These are phyloP conservation scores for Peribatodes rhomboidaria DNA, from an alignment of 2,888 invertebrate species.

Conservation along the genomic window DNA sequence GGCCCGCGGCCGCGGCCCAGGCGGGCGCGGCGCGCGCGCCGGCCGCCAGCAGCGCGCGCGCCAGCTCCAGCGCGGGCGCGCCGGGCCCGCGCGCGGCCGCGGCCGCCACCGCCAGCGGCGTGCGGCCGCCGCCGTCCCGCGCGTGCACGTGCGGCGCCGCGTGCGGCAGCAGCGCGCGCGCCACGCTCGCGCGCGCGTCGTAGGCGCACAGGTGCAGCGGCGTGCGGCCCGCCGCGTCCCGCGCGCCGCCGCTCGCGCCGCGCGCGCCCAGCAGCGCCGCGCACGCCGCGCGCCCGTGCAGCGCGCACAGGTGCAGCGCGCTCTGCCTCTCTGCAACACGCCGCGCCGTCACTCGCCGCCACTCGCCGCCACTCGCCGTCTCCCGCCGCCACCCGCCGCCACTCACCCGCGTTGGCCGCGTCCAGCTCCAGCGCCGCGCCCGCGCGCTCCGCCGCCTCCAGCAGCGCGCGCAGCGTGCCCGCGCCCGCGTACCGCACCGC, in stretches of 20 bases:
- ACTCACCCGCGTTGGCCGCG: conserved; percentile 46
- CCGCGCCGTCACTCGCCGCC: too few species aligned
- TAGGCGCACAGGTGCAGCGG: conserved; percentile 75
- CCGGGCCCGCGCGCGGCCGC: conserved; percentile 12
- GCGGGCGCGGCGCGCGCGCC: conserved; percentile 33
- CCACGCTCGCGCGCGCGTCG: conserved; percentile 58
- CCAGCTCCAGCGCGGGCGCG: neutral
- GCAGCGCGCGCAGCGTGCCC: conserved; percentile 50
- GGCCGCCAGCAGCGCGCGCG: conserved; percentile 44
- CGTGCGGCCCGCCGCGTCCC: conserved; percentile 66
- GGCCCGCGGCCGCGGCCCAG: neutral
- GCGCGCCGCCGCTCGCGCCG: conserved; percentile 58
- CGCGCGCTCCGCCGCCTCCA: conserved; percentile 52
- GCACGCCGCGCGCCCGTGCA: conserved; percentile 65
- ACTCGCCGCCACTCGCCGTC: neutral
- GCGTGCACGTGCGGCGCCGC: conserved; percentile 47
- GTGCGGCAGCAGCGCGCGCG: conserved; percentile 53
- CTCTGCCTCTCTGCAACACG: conserved; percentile 64
- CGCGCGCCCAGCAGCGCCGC: conserved; percentile 52
- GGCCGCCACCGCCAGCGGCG: conserved; percentile 15
- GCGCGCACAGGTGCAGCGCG: conserved; percentile 47
- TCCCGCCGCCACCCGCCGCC: neutral
- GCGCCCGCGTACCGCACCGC: conserved; percentile 14
- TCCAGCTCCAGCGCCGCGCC: conserved; percentile 51
- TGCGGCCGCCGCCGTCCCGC: conserved; percentile 5